phyloP scores from a whole-genome alignment of 2,113 vertebrate species.

The Syngnathus typhle region DNA sequence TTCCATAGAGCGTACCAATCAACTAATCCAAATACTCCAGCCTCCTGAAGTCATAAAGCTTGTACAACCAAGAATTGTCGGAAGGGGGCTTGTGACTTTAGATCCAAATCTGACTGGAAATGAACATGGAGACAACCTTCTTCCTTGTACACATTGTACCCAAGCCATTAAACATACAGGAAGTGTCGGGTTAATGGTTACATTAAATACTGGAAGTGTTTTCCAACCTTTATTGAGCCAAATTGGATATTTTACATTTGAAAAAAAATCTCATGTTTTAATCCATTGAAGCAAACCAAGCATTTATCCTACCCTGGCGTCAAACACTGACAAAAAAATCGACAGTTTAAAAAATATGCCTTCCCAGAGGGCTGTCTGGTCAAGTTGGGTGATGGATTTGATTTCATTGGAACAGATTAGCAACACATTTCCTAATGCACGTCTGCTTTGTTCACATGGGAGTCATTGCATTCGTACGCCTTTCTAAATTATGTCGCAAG shows the following conservation, averaged over 20 bases:
- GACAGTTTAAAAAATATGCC: conserved; percentile 26
- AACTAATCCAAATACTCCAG: background rate
- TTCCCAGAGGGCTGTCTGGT: background rate
- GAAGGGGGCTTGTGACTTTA: background rate
- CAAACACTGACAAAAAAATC: conserved; percentile 23
- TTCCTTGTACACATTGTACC: background rate
- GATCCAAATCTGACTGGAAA: background rate
- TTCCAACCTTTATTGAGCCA: background rate
- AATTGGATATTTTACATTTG: too few relatives aligned
- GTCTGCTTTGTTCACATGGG: conserved; percentile 16
- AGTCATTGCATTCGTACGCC: conserved; percentile 15
- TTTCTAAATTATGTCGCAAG: background rate
- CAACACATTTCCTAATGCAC: conserved; percentile 13
- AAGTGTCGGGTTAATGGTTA: background rate
- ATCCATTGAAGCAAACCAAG: background rate
- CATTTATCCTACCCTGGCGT: background rate
- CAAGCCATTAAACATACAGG: background rate
- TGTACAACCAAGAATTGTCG: conserved; percentile 1
- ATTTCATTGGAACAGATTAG: conserved; percentile 36
- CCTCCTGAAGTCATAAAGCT: background rate
- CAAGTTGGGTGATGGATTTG: conserved; percentile 10
- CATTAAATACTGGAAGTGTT: background rate
- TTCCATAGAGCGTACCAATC: background rate
- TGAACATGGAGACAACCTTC: background rate
- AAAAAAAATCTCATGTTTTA: background rate